These are phyloP conservation scores for Drosophila seguyi DNA, from an alignment of 1,140 invertebrate genomes.

Conservation along the genomic window DNA sequence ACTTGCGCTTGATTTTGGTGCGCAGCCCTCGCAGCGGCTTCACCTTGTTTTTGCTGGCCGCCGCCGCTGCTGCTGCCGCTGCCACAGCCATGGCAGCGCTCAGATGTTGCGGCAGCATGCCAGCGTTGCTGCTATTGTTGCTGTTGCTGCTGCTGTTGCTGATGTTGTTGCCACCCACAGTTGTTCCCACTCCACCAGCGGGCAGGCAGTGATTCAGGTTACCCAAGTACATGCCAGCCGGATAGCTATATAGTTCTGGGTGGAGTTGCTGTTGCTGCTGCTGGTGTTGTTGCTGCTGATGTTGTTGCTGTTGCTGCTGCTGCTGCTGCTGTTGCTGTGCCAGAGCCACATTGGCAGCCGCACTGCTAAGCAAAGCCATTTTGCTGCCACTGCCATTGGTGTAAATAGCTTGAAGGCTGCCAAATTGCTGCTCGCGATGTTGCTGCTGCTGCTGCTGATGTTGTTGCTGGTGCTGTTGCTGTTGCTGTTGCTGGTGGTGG, in stretches of 20 bases:
- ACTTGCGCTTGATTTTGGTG: conserved; percentile 82
- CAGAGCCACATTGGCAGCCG: conserved; percentile 65
- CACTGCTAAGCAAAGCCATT: conserved; percentile 76
- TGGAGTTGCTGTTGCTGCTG: conserved; percentile 54
- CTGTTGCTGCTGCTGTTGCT: not conserved
- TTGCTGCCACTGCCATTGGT: conserved; percentile 73
- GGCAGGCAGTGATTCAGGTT: conserved; percentile 29
- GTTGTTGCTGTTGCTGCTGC: conserved; percentile 51
- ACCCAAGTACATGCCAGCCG: conserved; percentile 34
- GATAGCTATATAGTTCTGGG: conserved; percentile 27
- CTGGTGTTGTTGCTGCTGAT: conserved; percentile 48
- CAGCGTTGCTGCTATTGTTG: not conserved
- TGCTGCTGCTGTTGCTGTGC: conserved; percentile 48
- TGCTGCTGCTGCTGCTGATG: conserved; percentile 30
- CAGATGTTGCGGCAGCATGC: conserved; percentile 39
- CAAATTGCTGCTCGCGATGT: conserved; percentile 26
- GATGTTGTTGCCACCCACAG: conserved; percentile 2
- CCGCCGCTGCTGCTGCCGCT: conserved; percentile 38
- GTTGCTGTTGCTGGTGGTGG: conserved; percentile 7
- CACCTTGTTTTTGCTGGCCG: conserved; percentile 45
- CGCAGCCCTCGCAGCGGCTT: conserved; percentile 73
- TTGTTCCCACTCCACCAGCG: conserved; percentile 1
- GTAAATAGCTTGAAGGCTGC: conserved; percentile 40
- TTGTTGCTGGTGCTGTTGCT: conserved; percentile 45
- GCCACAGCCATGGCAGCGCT: conserved; percentile 50